A percentile compares a stretch with the other conserved stretches of the same genome.
These are phyloP conservation scores for Tamandua tetradactyla DNA, from an alignment of 2,797 vertebrate genomes.

Conservation along the genomic window DNA sequence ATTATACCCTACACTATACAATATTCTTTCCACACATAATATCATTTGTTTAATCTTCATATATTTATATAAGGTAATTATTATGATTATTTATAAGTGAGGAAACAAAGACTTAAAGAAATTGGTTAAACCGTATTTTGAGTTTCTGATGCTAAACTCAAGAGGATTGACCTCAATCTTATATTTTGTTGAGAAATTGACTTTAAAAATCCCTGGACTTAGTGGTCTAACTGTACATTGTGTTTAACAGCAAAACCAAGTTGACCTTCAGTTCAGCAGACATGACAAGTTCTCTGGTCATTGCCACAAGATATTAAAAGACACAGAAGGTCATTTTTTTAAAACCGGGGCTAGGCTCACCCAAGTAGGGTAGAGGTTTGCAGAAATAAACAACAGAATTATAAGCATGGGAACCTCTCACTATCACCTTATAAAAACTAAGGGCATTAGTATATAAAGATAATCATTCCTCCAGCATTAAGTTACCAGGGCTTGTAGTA, in stretches of 20 bases:
- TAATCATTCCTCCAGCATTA: background rate
- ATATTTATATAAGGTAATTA: background rate
- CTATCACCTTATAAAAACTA: background rate
- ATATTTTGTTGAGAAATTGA: constrained; percentile 13
- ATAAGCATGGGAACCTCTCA: background rate
- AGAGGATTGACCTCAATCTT: background rate
- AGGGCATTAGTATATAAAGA: background rate
- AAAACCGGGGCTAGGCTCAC: background rate
- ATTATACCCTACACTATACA: background rate
- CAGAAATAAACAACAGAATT: background rate
- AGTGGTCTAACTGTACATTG: background rate
- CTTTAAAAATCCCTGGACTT: background rate
- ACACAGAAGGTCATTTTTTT: background rate
- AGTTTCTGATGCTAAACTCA: background rate
- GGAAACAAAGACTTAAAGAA: background rate
- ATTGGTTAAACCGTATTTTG: background rate
- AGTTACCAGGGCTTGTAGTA: background rate
- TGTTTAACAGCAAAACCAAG: background rate
- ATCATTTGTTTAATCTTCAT: background rate
- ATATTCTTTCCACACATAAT: background rate
- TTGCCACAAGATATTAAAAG: background rate
- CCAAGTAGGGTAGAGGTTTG: background rate
- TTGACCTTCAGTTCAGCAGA: background rate
- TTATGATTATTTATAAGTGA: constrained; percentile 26
- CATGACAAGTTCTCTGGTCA: background rate